Percentiles rank a stretch among this genome's conserved stretches.
These are phyloP conservation scores for Meghimatium bilineatum DNA, from an alignment of 2,888 invertebrate species.

Conservation along the genomic window DNA sequence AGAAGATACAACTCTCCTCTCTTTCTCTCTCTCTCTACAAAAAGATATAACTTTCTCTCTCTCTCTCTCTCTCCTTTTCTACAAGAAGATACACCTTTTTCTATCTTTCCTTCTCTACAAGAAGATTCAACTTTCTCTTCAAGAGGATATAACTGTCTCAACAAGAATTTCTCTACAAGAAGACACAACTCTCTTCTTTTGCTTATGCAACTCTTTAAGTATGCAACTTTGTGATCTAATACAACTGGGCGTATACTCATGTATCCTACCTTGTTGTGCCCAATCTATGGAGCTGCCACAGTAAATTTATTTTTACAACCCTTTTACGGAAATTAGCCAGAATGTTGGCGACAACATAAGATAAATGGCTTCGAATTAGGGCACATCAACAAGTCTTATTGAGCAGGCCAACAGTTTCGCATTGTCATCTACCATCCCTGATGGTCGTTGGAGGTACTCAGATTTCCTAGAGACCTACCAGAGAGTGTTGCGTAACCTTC, in stretches of 20 bases:
- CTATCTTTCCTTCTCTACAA: too few relatives aligned
- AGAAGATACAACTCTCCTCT: too few relatives aligned
- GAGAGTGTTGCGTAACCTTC: background rate
- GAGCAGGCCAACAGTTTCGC: background rate
- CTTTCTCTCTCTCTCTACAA: too few relatives aligned
- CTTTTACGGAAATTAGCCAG: slow-evolving; percentile 15
- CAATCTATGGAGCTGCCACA: slow-evolving; percentile 1
- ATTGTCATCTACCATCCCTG: slow-evolving; percentile 25
- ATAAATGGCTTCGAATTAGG: slow-evolving; percentile 12
- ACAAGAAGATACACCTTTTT: too few relatives aligned
- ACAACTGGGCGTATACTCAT: background rate
- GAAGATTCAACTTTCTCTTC: too few relatives aligned
- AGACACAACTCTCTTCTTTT: too few relatives aligned
- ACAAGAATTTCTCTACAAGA: too few relatives aligned
- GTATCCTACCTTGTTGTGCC: background rate
- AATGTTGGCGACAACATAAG: slow-evolving; percentile 22
- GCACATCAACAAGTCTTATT: background rate
- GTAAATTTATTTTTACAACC: slow-evolving; percentile 31
- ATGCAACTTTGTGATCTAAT: background rate
- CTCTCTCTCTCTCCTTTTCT: too few relatives aligned
- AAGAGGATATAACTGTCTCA: too few relatives aligned
- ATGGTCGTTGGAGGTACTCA: slow-evolving; percentile 13
- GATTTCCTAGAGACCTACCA: slow-evolving; percentile 17
- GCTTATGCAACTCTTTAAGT: slow-evolving; percentile 3
- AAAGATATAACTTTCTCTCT: too few relatives aligned